These are phyloP conservation scores for Halictus rubicundus DNA, from an alignment of 1,140 invertebrate genomes.

Conservation along the genomic window DNA sequence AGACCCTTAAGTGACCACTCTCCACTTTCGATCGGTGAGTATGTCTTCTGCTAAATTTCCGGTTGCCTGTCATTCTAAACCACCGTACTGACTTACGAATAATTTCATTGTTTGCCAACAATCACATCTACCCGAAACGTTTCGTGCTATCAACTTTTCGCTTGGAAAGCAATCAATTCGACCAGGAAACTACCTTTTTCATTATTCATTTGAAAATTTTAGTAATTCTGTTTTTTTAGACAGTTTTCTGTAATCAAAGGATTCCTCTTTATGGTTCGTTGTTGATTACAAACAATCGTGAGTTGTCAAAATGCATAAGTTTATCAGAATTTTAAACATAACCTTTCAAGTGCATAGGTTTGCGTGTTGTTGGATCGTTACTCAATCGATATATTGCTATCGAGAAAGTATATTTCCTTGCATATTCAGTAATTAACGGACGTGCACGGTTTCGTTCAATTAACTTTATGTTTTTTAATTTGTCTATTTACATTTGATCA, in stretches of 20 bases:
- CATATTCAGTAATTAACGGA: neutral
- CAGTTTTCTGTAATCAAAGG: neutral
- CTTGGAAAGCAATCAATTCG: neutral
- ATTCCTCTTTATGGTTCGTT: no score
- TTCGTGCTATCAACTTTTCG: neutral
- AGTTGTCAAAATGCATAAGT: neutral
- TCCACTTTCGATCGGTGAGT: slow-evolving; percentile 43
- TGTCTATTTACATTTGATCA: neutral
- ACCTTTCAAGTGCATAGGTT: slow-evolving; percentile 1
- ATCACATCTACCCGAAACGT: neutral
- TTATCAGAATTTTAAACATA: slow-evolving; percentile 1
- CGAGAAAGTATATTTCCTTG: neutral
- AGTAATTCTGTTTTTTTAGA: neutral
- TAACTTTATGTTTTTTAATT: neutral
- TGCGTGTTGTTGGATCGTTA: neutral
- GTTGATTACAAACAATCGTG: neutral
- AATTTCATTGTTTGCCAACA: neutral
- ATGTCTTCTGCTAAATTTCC: slow-evolving; percentile 50
- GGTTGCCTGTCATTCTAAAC: slow-evolving; percentile 33
- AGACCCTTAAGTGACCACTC: neutral
- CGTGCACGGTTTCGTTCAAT: neutral
- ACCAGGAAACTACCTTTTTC: neutral
- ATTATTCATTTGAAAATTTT: neutral
- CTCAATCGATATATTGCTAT: slow-evolving; percentile 19
- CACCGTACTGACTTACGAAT: neutral